Conservation (phyloP, 1,140 invertebrate species). For the Drosophila nannoptera region DNA sequence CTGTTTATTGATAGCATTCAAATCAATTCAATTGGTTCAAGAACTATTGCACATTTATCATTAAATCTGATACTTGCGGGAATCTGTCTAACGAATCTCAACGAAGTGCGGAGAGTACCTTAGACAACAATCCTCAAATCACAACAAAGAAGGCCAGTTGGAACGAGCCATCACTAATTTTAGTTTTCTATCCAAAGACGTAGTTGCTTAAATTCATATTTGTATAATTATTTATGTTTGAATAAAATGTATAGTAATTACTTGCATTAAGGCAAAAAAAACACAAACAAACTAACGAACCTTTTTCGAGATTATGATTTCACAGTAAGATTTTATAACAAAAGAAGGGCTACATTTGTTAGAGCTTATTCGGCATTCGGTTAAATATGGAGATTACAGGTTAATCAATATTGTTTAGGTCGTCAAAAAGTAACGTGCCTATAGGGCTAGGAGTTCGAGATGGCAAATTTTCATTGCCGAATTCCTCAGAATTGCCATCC, state of each 20-base stretch:
- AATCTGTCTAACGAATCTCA: conserved; percentile 13
- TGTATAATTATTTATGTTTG: conserved; percentile 27
- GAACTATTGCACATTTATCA: conserved; percentile 1
- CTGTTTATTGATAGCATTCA: conserved; percentile 60
- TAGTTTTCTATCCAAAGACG: conserved; percentile 34
- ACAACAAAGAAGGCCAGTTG: neutral
- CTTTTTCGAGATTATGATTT: no score
- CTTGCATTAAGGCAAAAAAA: no score
- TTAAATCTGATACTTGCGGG: conserved; percentile 16
- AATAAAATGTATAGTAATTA: neutral
- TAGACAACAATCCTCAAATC: conserved; percentile 1
- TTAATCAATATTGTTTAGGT: conserved; percentile 71
- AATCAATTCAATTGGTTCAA: conserved; percentile 45
- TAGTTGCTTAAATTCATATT: conserved; percentile 30
- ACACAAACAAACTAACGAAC: no score
- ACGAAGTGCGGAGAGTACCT: neutral
- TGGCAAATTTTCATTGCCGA: conserved; percentile 62
- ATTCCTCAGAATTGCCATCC: conserved; percentile 63
- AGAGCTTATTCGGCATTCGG: conserved; percentile 37
- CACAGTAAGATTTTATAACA: no score
- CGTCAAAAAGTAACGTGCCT: conserved; percentile 62
- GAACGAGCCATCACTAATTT: conserved; percentile 23
- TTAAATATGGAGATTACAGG: conserved; percentile 47
- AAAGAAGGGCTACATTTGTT: conserved; percentile 17
- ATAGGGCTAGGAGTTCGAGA: conserved; percentile 66